A percentile compares a stretch with the other conserved stretches of the same genome.
phyloP scores from a whole-genome alignment of 2,888 invertebrate genomes.

The Muschampia plurimacula region DNA sequence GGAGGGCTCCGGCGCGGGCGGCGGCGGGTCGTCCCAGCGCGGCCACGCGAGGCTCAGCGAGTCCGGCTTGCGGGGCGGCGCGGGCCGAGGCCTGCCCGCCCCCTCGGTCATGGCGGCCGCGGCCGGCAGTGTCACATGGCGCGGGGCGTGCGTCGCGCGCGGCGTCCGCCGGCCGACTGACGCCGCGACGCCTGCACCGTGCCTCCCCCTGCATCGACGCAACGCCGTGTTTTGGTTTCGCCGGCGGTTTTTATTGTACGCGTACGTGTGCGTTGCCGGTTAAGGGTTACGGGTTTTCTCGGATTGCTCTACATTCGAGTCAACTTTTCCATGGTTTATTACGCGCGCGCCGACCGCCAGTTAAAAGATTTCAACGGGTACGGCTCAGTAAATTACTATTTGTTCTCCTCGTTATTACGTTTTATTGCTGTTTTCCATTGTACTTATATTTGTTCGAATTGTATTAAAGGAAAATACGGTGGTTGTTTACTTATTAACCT shows the following conservation, averaged over 20 bases:
- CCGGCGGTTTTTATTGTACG: constrained; percentile 37
- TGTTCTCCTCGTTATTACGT: constrained; percentile 34
- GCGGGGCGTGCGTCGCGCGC: constrained; percentile 65
- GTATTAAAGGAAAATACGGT: constrained; percentile 13
- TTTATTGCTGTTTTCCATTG: constrained; percentile 30
- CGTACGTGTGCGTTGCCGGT: constrained; percentile 26
- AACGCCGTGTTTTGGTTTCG: constrained; percentile 53
- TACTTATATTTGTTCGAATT: constrained; percentile 21
- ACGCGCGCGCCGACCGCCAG: constrained; percentile 30
- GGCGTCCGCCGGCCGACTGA: constrained; percentile 62
- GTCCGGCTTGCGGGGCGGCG: constrained; percentile 83
- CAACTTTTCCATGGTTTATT: constrained; percentile 37
- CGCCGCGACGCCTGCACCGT: constrained; percentile 65
- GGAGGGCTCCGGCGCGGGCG: too few species aligned
- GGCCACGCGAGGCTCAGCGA: constrained; percentile 70
- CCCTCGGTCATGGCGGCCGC: constrained; percentile 75
- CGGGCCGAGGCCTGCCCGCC: constrained; percentile 80
- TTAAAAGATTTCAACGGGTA: constrained; percentile 36
- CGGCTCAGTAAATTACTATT: constrained; percentile 37
- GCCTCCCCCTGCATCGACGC: constrained; percentile 51
- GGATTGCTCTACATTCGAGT: constrained; percentile 36
- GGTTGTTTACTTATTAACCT: constrained; percentile 20
- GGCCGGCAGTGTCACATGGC: constrained; percentile 63
- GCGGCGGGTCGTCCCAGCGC: too few species aligned
- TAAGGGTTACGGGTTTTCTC: constrained; percentile 43